Evolutionary conservation across 2,113 vertebrate species (phyloP), one percentile per base, ranked within the genome.

Genomic region (Scatophagus argus): DNA sequence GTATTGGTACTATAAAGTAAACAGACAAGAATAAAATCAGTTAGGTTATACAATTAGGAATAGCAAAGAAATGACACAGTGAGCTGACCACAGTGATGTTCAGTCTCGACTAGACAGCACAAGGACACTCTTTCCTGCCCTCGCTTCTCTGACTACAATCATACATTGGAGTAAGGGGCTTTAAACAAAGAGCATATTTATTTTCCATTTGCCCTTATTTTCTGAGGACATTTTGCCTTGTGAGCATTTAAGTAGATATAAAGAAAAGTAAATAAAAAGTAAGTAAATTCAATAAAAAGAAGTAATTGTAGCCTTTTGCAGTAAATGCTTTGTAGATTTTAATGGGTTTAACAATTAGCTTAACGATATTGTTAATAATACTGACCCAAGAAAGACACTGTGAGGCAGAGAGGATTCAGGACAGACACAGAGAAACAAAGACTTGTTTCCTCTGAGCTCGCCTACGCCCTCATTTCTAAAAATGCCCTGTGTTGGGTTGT

Each of bases 391-490:
- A 73, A 52, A 31, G 32, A n/a, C 25, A 43, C 43, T 27, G 36
- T 8, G 19, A 38, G 8, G 21, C n/a, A 71, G 21, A 52, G n/a
- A 70, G 55, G 32, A 38, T 49, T 66, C 23, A 46, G 54, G 23
- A n/a, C 58, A 49, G 63, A 79, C 39, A 21, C 9, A 47, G 14
- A 49, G 32, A 75, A 78, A 85, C 71, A 85, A 83, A 86, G 87
- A 55, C 19, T 55, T 23, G 60, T 84, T 86, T 89, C 77, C 81
- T 85, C 67, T 73, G 46, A 59, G 66, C 77, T 36, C 13, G 34
- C 46, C 54, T 60, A 55, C 51, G 29, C 73, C 55, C 68, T 87
- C 85, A 52, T 79, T 88, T 91, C 82, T 85, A 82, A 91, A 91
- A 90, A 87, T 78, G 87, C 82, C 63, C 56, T 13, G 44, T 61